Conservation (phyloP, 2,888 invertebrate species). For the Plutella xylostella region DNA sequence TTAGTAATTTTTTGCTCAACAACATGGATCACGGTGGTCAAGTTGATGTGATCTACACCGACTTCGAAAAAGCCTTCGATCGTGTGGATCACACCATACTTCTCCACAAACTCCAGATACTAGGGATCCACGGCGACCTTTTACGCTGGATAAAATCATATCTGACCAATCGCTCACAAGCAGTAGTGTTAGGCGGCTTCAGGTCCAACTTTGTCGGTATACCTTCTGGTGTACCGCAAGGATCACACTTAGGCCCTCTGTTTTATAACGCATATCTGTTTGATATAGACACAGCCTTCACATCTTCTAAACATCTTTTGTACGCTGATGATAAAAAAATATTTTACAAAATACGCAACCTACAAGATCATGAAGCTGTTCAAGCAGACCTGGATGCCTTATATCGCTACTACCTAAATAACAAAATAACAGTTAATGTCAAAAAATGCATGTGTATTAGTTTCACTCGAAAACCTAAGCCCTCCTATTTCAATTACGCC, state of each 20-base stretch:
- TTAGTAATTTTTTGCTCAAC: neutral
- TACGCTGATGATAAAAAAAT: neutral
- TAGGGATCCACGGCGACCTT: neutral
- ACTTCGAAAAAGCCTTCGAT: neutral
- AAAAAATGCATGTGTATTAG: neutral
- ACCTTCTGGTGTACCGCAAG: neutral
- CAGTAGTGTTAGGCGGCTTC: neutral
- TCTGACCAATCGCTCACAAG: neutral
- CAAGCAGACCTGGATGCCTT: neutral
- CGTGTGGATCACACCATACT: neutral
- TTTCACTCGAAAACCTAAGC: neutral
- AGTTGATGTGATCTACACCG: neutral
- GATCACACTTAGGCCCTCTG: neutral
- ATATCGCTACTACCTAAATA: neutral
- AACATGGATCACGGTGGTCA: neutral
- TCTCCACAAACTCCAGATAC: neutral
- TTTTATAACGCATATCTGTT: neutral
- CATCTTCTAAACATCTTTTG: neutral
- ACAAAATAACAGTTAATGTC: neutral
- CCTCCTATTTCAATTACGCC: neutral
- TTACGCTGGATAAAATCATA: neutral
- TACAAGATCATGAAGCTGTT: neutral
- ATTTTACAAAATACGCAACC: too few relatives aligned
- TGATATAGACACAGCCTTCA: neutral
- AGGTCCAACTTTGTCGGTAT: neutral